Base-by-base conservation (phyloP, 2,888 invertebrate genomes). In the Apocheima hispidaria region DNA sequence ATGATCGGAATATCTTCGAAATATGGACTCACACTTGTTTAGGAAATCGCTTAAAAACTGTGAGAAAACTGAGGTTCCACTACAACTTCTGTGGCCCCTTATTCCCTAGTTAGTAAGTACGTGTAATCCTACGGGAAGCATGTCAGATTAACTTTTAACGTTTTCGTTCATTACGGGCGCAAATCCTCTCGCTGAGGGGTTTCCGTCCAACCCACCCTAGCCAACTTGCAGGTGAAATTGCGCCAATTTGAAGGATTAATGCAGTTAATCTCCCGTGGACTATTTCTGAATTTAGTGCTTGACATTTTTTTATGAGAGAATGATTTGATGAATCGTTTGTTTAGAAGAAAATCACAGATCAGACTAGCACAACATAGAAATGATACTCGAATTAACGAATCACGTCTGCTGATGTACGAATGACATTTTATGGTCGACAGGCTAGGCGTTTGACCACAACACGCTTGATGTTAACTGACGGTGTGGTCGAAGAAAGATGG, bases 141-240 rank as follows among this genome's bases (percentile, higher is more conserved):
- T 55, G 69, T 71, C 70, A 67, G 70, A 69, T 71, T 69, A 71
- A 69, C 63, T 69, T 68, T 66, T 63, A 66, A 38, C 65, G 62
- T 67, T 66, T 64, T 60, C 41, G 70, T 64, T 71, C 68, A 70
- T 70, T 69, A 66, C 51, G 41, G 52, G 38, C 40, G 23, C 44
- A 57, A 62, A 56, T 51, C 64, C 60, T 49, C n/a, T 44, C 60
- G 21, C 48, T 68, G 60, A 33, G 44, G 33, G 44, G 44, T 54
- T 33, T 48, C 48, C 28, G 44, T 20, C 48, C 49, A 14, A 10
- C 38, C 16, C 20, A 18, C 50, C 60, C 36, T 53, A 41, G 43
- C 49, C 35, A 33, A 30, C 33, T 33, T 44, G 50, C 60, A 60
- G 60, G 60, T 60, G 44, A 60, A 43, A 66, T 48, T 55, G 50